Base-by-base conservation (phyloP, 2,797 vertebrate genomes). In the Bucorvus abyssinicus region DNA sequence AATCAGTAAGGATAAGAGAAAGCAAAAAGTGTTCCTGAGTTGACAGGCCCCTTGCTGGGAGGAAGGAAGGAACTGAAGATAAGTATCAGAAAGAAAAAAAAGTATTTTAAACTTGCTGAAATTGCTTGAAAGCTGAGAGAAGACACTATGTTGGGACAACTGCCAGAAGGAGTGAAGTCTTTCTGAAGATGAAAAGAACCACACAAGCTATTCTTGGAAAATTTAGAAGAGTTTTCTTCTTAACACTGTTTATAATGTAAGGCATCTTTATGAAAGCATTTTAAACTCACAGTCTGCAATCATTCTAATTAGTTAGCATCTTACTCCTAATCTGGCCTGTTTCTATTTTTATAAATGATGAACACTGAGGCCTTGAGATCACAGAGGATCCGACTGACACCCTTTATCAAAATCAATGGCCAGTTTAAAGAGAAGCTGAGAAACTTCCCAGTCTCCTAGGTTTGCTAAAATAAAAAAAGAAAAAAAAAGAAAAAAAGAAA, bases 1-100 rank as follows among this genome's bases (percentile, higher is more conserved):
- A 92, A 89, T 85, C 64, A 57, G 23, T 32, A 84, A 79, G 20
- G 27, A 49, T 44, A 75, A 76, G 9, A 90, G 70, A 94, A 95
- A 74, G 3, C 8, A 77, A 70, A 87, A 87, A 57, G 5, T 45
- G 20, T n/a, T 95, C 49, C 60, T 38, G 40, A 77, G 71, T 2
- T 70, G 47, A 77, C 2, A 29, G 21, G 34, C 42, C 13, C 8
- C 60, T 83, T n/a, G 9, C 60, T 79, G 81, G 19, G 63, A 92
- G 20, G 34, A 69, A 86, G 11, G 47, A 16, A 87, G 14, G 32
- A 80, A 81, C 21, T 34, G 50, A 73, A 80, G n/a, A 32, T 17
- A 38, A 75, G 9, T 44, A 69, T 63, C 36, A 87, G 29, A 91
- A 90, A 40, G 19, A 52, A 90, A 91, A 87, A 47, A 59, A 76